Evolutionary conservation across 1,140 invertebrate species (phyloP).

Genomic region (Sogatella furcifera): DNA sequence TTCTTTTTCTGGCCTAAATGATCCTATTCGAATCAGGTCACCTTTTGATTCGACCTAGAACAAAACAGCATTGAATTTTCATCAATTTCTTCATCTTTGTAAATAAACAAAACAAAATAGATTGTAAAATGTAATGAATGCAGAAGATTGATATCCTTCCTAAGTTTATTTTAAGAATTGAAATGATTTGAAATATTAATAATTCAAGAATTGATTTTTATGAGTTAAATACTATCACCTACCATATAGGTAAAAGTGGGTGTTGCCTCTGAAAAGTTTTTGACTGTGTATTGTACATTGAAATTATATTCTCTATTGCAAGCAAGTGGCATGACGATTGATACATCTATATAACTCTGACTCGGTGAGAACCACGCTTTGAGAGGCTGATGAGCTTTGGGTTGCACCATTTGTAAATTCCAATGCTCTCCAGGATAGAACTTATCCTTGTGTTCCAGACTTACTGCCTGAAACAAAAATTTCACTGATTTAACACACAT

Average conservation of each 20-base stretch:
- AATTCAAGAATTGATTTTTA: too few relatives aligned
- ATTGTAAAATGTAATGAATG: too few relatives aligned
- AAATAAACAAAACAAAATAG: too few relatives aligned
- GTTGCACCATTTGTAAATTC: constrained; percentile 6
- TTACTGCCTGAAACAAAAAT: not conserved
- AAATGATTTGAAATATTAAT: too few relatives aligned
- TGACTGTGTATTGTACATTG: constrained; percentile 7
- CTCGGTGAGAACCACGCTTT: constrained; percentile 12
- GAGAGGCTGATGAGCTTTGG: constrained; percentile 1
- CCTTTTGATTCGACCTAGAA: constrained; percentile 7
- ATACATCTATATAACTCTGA: constrained; percentile 6
- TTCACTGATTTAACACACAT: not conserved
- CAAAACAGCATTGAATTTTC: not conserved
- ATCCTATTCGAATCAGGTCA: not conserved
- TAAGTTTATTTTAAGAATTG: too few relatives aligned
- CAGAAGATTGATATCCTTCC: too few relatives aligned
- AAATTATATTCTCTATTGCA: not conserved
- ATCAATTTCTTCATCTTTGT: too few relatives aligned
- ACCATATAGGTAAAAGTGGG: constrained; percentile 8
- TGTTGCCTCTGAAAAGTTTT: not conserved
- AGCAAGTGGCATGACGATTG: not conserved
- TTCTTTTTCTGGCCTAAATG: not conserved
- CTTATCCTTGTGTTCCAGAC: constrained; percentile 3
- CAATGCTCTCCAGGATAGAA: not conserved
- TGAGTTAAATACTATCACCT: not conserved